Evolutionary conservation across 2,113 vertebrate species (phyloP).

Genomic region (Microtus oregoni): DNA sequence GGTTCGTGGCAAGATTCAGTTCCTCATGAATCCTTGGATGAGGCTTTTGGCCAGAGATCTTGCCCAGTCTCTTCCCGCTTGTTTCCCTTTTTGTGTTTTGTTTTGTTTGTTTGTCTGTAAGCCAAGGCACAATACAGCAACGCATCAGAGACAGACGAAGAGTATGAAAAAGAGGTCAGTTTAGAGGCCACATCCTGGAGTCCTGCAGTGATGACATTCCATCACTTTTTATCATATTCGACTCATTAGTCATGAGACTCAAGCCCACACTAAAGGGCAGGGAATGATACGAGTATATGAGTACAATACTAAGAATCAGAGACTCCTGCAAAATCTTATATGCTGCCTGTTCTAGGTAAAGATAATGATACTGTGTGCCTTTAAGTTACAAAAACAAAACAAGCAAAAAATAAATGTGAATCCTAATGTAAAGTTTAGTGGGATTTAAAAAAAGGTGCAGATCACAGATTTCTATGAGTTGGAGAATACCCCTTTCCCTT

Average conservation of each 20-base stretch:
- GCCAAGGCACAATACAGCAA: not conserved
- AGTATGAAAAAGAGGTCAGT: not conserved
- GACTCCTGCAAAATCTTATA: not conserved
- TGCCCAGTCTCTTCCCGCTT: not conserved
- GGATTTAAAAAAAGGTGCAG: not conserved
- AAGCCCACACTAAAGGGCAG: not conserved
- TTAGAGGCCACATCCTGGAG: not conserved
- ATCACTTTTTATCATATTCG: not conserved
- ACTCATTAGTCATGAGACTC: not conserved
- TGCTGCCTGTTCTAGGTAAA: not conserved
- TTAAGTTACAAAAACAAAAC: not conserved
- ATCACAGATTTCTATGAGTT: not conserved
- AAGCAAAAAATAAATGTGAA: not conserved
- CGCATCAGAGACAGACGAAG: not conserved
- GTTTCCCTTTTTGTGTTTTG: not conserved
- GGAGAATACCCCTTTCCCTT: not conserved
- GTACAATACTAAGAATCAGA: not conserved
- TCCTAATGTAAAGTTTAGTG: not conserved
- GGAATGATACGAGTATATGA: not conserved
- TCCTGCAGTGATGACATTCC: not conserved
- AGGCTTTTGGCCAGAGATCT: not conserved
- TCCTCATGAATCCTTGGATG: not conserved
- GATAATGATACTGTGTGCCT: not conserved
- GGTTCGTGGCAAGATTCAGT: not conserved
- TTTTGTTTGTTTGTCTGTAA: not conserved